Evolutionary conservation across 1,140 invertebrate genomes (phyloP), one percentile per base, ranked within the genome.

Genomic region (Drosophila yakuba): DNA sequence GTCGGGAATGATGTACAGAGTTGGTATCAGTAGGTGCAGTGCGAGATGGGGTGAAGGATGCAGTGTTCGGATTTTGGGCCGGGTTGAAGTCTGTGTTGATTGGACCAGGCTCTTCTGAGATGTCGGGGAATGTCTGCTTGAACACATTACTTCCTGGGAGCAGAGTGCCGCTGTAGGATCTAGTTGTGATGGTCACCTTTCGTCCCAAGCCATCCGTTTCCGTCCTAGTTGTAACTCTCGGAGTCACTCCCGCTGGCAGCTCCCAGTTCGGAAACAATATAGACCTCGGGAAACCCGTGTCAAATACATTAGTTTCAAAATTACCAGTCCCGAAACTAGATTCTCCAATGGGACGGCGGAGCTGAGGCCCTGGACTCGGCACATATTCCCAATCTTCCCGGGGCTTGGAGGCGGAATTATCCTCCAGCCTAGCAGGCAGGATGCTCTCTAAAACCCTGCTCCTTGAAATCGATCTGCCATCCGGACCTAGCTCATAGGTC

Each of bases 331-430:
- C 43, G 20, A 39, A 54, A 44, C 10, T 38, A 32, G 12, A 47
- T 12, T 58, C 36, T 7, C 35, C 36, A 41, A 15, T 17, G 2
- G 41, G 7, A 20, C 15, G 36, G 1, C 15, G 36, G 1, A n/a
- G n/a, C 12, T 58, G 55, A 2, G 23, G 45, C 5, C 25, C n/a
- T 11, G 55, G 3, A 23, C 15, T 47, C 0, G 78, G 68, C 36
- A 86, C 11, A 20, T 61, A 67, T 15, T 85, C 81, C 81, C 81
- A 85, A 2, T 85, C 64, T 7, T 67, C 56, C 14, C 78, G 59
- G 0, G 78, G 81, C 68, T 73, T 78, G 2, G 57, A 17, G 3
- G 14, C 8, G 11, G 54, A 23, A 2, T 28, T 50, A 2, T 28
- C 17, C 43, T 62, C 45, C 36, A 61, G 36, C 32, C 44, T 50